Conservation (phyloP, 2,113 vertebrate species). For the Campylorhamphus procurvoides region DNA sequence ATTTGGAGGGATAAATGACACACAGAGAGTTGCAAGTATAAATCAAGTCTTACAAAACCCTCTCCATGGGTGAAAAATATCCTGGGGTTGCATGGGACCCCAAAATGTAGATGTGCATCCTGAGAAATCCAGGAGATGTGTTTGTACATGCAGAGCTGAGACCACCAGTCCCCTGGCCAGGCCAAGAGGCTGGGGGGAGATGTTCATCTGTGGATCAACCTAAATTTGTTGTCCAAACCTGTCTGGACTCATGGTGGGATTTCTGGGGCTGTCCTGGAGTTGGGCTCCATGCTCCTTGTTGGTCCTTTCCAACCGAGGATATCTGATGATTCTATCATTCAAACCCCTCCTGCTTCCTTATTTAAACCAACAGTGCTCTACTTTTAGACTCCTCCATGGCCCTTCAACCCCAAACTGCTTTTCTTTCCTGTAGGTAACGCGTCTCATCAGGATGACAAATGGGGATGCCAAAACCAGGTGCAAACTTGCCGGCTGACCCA, state of each 20-base stretch:
- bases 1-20: fast-evolving
- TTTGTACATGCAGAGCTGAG: fast-evolving
- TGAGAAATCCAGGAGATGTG: fast-evolving
- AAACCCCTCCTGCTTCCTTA: neutral
- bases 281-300: neutral
- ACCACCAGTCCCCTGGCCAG: fast-evolving
- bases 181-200: fast-evolving
- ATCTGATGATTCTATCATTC: neutral
- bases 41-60: neutral
- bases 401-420: neutral
- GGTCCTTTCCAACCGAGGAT: fast-evolving
- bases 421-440: neutral
- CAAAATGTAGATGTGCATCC: fast-evolving
- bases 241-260: neutral
- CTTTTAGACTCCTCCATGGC: neutral
- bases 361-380: neutral
- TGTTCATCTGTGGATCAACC: neutral
- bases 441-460: conserved; percentile 31
- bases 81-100: neutral
- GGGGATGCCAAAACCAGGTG: neutral
- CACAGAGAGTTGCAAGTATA: neutral
- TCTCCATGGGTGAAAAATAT: neutral
- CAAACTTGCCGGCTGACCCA: neutral
- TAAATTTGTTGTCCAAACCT: neutral
- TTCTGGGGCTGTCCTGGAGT: neutral